Conservation (phyloP, 2,797 vertebrate species). For the Sarcoramphus papa region DNA sequence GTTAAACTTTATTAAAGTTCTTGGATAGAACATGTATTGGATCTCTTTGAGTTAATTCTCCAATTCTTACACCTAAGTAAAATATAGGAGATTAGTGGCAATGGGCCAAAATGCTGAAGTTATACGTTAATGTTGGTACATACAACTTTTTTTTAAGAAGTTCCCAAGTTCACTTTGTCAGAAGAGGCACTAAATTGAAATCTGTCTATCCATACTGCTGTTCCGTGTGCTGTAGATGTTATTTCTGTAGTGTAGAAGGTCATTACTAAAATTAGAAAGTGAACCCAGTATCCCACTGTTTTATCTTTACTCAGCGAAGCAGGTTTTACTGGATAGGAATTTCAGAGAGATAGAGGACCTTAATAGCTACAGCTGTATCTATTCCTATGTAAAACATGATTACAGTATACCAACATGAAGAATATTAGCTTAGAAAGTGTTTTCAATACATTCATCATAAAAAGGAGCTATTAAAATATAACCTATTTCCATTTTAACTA, state of each 20-base stretch:
- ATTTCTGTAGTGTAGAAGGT: not conserved
- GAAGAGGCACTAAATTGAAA: not conserved
- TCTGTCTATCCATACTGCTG: not conserved
- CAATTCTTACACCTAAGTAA: not conserved
- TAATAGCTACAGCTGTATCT: not conserved
- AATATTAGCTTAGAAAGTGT: not conserved
- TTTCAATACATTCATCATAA: not conserved
- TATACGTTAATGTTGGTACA: not conserved
- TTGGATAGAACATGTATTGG: not conserved
- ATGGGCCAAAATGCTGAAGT: not conserved
- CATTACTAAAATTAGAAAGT: not conserved
- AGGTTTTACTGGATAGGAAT: not conserved
- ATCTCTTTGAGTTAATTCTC: not conserved
- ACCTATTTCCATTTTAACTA: not conserved
- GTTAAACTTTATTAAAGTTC: not conserved
- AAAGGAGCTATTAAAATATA: not conserved
- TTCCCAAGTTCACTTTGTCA: not conserved
- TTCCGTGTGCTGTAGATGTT: not conserved
- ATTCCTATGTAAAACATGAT: not conserved
- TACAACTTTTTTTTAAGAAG: not conserved
- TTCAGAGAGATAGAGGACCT: not conserved
- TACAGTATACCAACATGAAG: not conserved
- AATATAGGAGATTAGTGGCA: rapidly evolving
- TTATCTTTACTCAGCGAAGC: not conserved
- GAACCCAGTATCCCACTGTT: not conserved